These are phyloP conservation scores for Microtus pennsylvanicus DNA, from an alignment of 2,113 vertebrate species.

Conservation along the genomic window DNA sequence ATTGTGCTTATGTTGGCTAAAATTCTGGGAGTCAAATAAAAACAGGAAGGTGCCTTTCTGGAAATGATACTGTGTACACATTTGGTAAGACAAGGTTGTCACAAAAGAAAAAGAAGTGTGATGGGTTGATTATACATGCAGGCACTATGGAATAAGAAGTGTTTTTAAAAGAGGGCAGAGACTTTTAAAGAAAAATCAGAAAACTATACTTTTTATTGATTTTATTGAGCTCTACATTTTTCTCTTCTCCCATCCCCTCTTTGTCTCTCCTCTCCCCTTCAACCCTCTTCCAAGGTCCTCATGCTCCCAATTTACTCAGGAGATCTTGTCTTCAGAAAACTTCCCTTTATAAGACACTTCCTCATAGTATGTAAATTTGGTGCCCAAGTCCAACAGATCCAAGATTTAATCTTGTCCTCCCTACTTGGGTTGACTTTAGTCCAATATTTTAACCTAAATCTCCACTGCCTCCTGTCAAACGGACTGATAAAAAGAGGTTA, in stretches of 20 bases:
- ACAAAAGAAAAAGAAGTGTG: constrained; percentile 20
- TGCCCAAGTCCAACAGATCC: background rate
- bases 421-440: background rate
- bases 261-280: no score
- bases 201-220: background rate
- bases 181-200: background rate
- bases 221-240: no score
- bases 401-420: background rate
- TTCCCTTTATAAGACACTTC: background rate
- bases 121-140: background rate
- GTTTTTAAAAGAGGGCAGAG: background rate
- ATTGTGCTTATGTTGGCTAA: background rate
- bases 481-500: background rate
- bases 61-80: background rate
- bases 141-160: background rate
- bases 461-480: background rate
- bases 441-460: background rate
- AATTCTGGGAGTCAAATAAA: background rate
- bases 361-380: background rate
- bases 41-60: background rate
- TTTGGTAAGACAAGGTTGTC: background rate
- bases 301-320: no score
- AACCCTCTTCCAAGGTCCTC: no score
- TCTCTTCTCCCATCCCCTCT: no score
- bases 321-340: no score